A percentile compares a stretch with the other conserved stretches of the same genome.
These are phyloP conservation scores for sheep (Ovis aries) DNA, from an alignment of 2,113 vertebrate genomes.

Conservation along the genomic window DNA sequence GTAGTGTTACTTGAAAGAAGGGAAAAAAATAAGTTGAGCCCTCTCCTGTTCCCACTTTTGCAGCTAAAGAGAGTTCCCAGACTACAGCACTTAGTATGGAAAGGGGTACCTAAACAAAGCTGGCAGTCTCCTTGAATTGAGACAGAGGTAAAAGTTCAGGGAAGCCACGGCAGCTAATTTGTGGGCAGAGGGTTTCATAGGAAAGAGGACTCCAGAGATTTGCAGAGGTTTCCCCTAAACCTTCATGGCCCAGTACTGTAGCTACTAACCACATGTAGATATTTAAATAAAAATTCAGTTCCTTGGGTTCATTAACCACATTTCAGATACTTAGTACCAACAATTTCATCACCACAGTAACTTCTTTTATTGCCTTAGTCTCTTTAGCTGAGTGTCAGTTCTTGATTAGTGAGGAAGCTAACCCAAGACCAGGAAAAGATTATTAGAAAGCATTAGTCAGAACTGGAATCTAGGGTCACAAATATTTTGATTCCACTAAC, in stretches of 20 bases:
- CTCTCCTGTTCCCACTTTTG: background rate
- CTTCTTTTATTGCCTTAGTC: background rate
- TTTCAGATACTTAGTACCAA: background rate
- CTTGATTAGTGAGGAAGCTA: background rate
- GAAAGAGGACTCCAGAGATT: background rate
- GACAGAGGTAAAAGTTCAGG: background rate
- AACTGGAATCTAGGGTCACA: background rate
- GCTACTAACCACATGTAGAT: background rate
- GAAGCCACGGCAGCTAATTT: background rate
- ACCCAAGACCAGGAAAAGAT: background rate
- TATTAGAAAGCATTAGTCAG: background rate
- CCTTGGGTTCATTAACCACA: background rate
- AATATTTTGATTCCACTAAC: background rate
- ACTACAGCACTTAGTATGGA: background rate
- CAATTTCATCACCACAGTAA: background rate
- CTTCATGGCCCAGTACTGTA: background rate
- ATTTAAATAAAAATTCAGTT: constrained; percentile 8
- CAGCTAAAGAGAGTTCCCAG: background rate
- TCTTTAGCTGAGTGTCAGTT: constrained; percentile 9
- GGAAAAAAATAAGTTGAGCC: background rate
- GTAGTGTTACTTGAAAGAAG: background rate
- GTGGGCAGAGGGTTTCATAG: background rate
- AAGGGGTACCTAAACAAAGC: background rate
- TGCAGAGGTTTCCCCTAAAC: background rate
- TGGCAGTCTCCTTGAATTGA: background rate